Evolutionary conservation across 2,888 invertebrate species (phyloP), one percentile per base, ranked within the genome.

Genomic region (Beris morrisii): DNA sequence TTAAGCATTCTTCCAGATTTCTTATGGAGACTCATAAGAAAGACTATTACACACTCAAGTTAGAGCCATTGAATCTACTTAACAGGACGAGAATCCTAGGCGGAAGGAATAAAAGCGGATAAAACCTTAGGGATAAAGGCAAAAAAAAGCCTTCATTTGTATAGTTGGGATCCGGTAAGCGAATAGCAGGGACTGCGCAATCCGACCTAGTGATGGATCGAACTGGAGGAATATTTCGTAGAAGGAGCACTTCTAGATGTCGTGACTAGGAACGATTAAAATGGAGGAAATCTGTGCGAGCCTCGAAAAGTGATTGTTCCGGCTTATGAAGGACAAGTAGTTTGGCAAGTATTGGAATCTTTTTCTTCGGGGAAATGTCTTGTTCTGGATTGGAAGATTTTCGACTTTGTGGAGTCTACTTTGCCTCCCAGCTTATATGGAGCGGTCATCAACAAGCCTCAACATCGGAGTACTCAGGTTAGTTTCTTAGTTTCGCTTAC

Each of bases 41-140:
- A 30, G 53, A 53, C 53, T 53, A 53, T 61, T 61, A 61, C 61
- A 61, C 61, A 61, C 61, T 61, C 61, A 50, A 61, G 61, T 61
- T 61, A 38, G 52, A 61, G 52, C 61, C 61, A 61, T 61, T 61
- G 61, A 61, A 61, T 61, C 61, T 52, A 52, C 61, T 61, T 61
- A 61, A 50, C 59, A 50, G 12, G 11, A 48, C 28, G 28, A 46
- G 52, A 61, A 46, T 38, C 50, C 32, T 52, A 28, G 38, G 52
- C 15, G 52, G 61, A 52, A 22, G 50, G 52, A 31, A 61, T 61
- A 61, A 61, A 61, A 52, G 52, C 50, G 52, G 61, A 61, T 61
- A 61, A 61, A 50, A 61, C 52, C 50, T 28, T 28, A 15, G 15
- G 15, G 32, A 50, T 30, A 43, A 30, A 15, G 38, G 13, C 9